A percentile compares a stretch with the other conserved stretches of the same genome.
phyloP scores from a whole-genome alignment of 2,113 vertebrate species.

The Gavia stellata region DNA sequence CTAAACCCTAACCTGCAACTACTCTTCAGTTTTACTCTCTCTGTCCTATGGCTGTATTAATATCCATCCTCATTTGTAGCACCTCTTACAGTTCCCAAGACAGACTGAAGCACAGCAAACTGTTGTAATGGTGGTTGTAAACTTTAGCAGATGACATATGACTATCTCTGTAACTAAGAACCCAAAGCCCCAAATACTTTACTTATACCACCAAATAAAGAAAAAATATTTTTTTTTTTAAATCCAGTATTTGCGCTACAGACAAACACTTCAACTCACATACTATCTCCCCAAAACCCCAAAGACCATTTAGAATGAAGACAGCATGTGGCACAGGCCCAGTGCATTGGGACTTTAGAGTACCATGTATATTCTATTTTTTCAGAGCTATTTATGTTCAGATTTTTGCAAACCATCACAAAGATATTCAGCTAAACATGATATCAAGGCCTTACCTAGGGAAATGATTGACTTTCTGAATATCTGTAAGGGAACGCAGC shows the following conservation, averaged over 20 bases:
- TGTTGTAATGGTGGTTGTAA: neutral
- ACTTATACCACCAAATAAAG: neutral
- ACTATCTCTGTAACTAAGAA: neutral
- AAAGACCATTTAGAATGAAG: neutral
- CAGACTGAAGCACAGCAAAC: neutral
- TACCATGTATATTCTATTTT: neutral
- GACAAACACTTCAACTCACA: neutral
- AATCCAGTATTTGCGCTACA: neutral
- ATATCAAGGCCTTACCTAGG: slow-evolving; percentile 78
- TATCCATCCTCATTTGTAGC: neutral
- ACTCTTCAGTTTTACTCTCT: neutral
- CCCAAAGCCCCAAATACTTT: neutral
- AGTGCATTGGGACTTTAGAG: neutral
- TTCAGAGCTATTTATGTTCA: neutral
- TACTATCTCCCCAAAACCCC: neutral
- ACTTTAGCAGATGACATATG: neutral
- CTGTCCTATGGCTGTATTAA: neutral
- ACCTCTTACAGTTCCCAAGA: neutral
- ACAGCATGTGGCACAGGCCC: neutral
- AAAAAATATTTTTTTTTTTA: too few relatives aligned
- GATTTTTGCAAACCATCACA: neutral
- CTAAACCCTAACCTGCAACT: neutral
- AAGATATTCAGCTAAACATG: neutral
- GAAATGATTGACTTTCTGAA: slow-evolving; percentile 98
- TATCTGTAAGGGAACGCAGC: slow-evolving; percentile 87